A percentile compares a stretch with the other conserved stretches of the same genome.
phyloP scores from a whole-genome alignment of 2,888 invertebrate genomes.

The Acanthopleura granulata region DNA sequence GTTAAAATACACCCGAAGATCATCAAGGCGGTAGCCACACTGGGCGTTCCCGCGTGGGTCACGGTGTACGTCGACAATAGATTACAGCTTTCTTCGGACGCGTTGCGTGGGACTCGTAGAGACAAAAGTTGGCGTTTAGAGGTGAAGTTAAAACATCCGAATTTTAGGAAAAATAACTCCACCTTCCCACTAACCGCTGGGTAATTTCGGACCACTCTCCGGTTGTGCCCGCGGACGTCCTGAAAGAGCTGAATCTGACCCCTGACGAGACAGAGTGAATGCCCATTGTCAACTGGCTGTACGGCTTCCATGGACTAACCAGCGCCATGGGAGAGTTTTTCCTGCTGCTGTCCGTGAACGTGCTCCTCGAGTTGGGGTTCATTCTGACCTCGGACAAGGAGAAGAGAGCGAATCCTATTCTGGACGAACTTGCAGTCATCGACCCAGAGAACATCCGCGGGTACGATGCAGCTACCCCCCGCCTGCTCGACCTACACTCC shows the following conservation, averaged over 20 bases:
- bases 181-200: not conserved
- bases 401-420: not conserved
- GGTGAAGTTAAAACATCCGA: no score
- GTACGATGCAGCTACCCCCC: not conserved
- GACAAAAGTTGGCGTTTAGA: no score
- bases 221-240: no score
- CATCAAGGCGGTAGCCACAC: no score
- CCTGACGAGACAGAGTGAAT: not conserved
- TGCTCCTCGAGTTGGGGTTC: not conserved
- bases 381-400: not conserved
- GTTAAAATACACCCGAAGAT: no score
- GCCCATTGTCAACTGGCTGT: not conserved
- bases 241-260: not conserved
- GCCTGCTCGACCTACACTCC: not conserved
- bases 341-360: not conserved
- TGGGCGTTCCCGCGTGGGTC: no score
- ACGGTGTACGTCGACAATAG: not conserved
- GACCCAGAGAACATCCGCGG: not conserved
- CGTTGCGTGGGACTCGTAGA: no score
- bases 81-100: no score
- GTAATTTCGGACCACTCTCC: no score
- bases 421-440: not conserved
- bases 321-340: not conserved
- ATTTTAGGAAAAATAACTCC: no score
- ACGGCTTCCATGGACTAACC: not conserved